A percentile compares a stretch with the other conserved stretches of the same genome.
Evolutionary conservation across 2,797 vertebrate genomes (phyloP).

Genomic region (Esox masquinongy): DNA sequence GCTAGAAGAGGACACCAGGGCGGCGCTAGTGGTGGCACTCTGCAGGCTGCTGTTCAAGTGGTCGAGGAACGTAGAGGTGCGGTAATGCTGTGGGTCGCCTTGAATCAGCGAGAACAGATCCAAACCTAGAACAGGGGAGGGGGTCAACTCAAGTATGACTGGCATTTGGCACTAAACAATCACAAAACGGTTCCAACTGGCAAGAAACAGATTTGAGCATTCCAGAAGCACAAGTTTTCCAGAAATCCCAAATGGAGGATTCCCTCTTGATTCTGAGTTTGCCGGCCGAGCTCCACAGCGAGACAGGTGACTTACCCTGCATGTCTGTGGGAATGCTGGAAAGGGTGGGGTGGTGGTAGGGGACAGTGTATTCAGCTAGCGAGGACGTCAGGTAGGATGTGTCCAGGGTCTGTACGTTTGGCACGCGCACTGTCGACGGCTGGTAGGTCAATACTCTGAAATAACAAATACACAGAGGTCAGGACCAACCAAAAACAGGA

Average conservation of each 20-base stretch:
- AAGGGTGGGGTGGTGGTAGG: slow-evolving; percentile 89
- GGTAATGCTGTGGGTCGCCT: slow-evolving; percentile 94
- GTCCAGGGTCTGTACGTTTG: slow-evolving; percentile 84
- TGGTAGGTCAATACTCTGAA: slow-evolving; percentile 91
- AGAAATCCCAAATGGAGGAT: no score
- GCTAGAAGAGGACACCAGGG: slow-evolving; percentile 83
- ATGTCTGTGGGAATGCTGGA: slow-evolving; percentile 89
- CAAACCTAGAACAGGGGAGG: slow-evolving; percentile 80
- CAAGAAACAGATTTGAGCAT: neutral
- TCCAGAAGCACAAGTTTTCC: neutral
- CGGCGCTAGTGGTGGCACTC: slow-evolving; percentile 79
- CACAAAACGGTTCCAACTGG: neutral
- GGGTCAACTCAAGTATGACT: neutral
- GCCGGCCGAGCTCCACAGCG: no score
- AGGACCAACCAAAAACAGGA: neutral
- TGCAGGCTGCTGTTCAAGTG: slow-evolving; percentile 88
- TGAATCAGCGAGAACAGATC: slow-evolving; percentile 95
- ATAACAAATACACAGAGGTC: neutral
- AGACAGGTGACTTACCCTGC: slow-evolving; percentile 80
- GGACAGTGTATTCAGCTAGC: slow-evolving; percentile 88
- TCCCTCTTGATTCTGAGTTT: no score
- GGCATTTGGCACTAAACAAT: no score
- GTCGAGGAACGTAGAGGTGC: slow-evolving; percentile 94
- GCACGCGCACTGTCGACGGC: slow-evolving; percentile 83
- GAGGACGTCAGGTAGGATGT: slow-evolving; percentile 84